phyloP scores from a whole-genome alignment of 2,113 vertebrate genomes.

The Mystacornis crossleyi region DNA sequence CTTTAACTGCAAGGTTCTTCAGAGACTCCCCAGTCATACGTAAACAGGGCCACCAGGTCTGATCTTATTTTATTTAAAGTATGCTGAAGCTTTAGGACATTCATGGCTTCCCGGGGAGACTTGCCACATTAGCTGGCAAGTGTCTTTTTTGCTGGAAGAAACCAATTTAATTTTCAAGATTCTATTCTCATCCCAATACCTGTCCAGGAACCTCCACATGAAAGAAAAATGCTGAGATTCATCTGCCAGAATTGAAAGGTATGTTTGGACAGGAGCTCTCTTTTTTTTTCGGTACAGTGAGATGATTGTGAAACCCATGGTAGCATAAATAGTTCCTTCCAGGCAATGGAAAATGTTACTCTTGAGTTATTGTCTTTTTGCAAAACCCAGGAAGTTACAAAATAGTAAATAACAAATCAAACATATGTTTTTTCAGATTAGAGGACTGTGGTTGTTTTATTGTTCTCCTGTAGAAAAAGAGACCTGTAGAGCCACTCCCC shows the following conservation, averaged over 20 bases:
- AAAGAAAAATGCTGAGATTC: neutral
- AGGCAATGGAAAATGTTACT: constrained; percentile 10
- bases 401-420: constrained; percentile 32
- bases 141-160: neutral
- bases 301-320: neutral
- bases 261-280: neutral
- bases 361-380: neutral
- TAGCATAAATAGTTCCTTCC: neutral
- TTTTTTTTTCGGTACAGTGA: neutral
- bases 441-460: neutral
- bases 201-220: neutral
- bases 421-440: neutral
- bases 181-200: neutral
- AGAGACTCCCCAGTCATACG: neutral
- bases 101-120: neutral
- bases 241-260: neutral
- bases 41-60: neutral
- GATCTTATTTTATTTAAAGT: neutral
- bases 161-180: neutral
- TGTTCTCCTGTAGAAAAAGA: neutral
- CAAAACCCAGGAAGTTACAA: constrained; percentile 43
- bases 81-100: neutral
- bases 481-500: constrained; percentile 22
- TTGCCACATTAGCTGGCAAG: neutral
- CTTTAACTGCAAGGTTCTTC: neutral